Evolutionary conservation across 1,140 invertebrate genomes (phyloP).

Genomic region (Tyrophagus putrescentiae): DNA sequence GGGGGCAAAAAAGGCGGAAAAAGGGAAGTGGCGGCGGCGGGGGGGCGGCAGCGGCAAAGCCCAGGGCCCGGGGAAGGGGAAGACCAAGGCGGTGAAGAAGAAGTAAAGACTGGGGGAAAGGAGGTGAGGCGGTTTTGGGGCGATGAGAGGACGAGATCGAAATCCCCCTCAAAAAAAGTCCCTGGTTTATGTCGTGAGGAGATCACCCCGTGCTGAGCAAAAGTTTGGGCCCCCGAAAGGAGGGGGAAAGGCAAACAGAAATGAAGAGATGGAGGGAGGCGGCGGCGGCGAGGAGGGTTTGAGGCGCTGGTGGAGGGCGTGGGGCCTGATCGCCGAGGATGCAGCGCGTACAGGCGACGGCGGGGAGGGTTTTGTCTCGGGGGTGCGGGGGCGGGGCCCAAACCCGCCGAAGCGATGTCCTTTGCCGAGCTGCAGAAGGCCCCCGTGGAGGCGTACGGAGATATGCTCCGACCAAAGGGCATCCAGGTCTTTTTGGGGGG

Average conservation of each 20-base stretch:
- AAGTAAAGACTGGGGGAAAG: conserved; percentile 34
- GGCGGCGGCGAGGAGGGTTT: conserved; percentile 9
- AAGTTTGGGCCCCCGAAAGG: not conserved
- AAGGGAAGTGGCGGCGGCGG: conserved; percentile 42
- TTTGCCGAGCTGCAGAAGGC: conserved; percentile 65
- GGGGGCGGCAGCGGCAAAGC: conserved; percentile 75
- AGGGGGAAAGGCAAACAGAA: not conserved
- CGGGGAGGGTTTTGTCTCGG: conserved; percentile 50
- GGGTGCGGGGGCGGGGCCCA: conserved; percentile 43
- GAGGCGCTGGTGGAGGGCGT: conserved; percentile 6
- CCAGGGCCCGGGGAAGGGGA: conserved; percentile 85
- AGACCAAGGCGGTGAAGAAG: conserved; percentile 78
- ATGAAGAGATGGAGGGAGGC: no score
- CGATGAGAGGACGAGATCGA: conserved; percentile 31
- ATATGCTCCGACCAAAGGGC: conserved; percentile 70
- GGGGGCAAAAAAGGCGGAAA: conserved; percentile 17
- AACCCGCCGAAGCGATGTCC: conserved; percentile 46
- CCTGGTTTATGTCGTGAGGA: conserved; percentile 25
- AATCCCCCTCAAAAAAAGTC: conserved; percentile 3
- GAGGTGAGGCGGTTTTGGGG: conserved; percentile 34
- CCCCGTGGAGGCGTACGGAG: conserved; percentile 51
- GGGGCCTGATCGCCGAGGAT: conserved; percentile 28
- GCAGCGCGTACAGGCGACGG: conserved; percentile 34
- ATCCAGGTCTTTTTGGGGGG: conserved; percentile 46
- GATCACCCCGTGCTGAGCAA: not conserved